Percentiles rank a stretch among this genome's conserved stretches.
Evolutionary conservation across 2,797 vertebrate genomes (phyloP).

Genomic region (Helostoma temminkii): DNA sequence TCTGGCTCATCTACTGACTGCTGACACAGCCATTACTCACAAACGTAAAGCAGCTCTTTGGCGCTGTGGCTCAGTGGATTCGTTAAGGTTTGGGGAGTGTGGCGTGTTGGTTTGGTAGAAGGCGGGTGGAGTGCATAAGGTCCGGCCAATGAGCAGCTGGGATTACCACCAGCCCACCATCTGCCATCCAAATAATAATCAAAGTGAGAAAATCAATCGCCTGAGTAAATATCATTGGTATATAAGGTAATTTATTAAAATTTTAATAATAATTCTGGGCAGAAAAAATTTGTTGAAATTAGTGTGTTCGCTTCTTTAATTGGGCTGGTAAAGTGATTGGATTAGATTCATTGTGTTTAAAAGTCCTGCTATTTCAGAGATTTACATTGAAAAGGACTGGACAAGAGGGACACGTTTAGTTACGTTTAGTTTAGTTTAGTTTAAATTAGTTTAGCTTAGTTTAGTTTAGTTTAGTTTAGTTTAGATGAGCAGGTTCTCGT

Average conservation of each 20-base stretch:
- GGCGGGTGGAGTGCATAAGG: constrained; percentile 71
- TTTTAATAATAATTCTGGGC: too few species aligned
- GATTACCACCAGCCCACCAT: constrained; percentile 88
- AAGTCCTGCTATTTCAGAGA: too few species aligned
- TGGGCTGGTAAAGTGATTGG: too few species aligned
- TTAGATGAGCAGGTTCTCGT: too few species aligned
- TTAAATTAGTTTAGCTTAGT: too few species aligned
- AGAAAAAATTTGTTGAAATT: background rate
- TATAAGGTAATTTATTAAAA: constrained; percentile 49
- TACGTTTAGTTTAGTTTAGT: too few species aligned
- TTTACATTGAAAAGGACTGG: too few species aligned
- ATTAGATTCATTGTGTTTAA: too few species aligned
- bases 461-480: too few species aligned
- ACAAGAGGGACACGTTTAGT: too few species aligned
- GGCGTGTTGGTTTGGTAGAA: constrained; percentile 41
- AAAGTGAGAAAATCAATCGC: constrained; percentile 83
- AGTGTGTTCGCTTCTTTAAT: too few species aligned
- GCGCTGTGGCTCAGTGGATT: constrained; percentile 56
- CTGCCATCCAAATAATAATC: constrained; percentile 81
- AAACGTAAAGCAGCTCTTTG: constrained; percentile 71
- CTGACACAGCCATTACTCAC: constrained; percentile 79
- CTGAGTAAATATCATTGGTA: constrained; percentile 79
- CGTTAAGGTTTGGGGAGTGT: constrained; percentile 50
- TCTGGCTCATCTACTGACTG: constrained; percentile 76
- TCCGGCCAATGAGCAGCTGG: constrained; percentile 72